These are phyloP conservation scores for Lithophane semibrunnea DNA, from an alignment of 2,888 invertebrate species.

Conservation along the genomic window DNA sequence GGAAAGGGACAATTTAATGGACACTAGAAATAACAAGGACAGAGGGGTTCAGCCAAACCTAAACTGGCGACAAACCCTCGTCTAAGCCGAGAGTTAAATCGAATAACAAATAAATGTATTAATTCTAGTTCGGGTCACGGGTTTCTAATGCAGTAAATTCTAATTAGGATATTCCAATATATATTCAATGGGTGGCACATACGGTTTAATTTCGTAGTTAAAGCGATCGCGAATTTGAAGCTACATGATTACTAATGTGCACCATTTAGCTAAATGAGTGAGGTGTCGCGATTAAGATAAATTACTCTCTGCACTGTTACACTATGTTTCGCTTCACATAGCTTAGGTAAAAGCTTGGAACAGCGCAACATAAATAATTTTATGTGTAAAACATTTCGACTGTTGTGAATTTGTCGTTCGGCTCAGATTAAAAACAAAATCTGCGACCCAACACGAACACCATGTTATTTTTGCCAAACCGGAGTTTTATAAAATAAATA, in stretches of 20 bases:
- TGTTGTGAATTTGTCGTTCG: conserved; percentile 10
- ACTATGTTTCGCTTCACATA: conserved; percentile 29
- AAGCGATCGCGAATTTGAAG: conserved; percentile 45
- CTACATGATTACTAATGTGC: conserved; percentile 56
- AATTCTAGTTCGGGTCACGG: conserved; percentile 56
- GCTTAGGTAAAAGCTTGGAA: conserved; percentile 38
- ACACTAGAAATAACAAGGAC: conserved; percentile 61
- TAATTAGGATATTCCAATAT: conserved; percentile 60
- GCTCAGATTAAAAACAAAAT: conserved; percentile 36
- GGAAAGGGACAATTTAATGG: conserved; percentile 61
- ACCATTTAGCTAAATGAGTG: conserved; percentile 54
- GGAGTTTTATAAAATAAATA: conserved; percentile 9
- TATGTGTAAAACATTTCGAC: conserved; percentile 18
- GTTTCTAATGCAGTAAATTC: conserved; percentile 54
- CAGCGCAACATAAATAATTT: conserved; percentile 37
- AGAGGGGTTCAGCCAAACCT: conserved; percentile 47
- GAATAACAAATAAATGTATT: conserved; percentile 64
- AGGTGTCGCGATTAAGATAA: conserved; percentile 55
- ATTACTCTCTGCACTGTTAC: conserved; percentile 35
- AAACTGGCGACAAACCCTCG: conserved; percentile 57
- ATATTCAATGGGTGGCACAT: conserved; percentile 52
- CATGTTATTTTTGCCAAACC: conserved; percentile 17
- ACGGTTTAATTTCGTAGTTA: conserved; percentile 57
- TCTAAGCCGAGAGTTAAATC: conserved; percentile 59
- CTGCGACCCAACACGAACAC: background rate